Evolutionary conservation across 2,888 invertebrate genomes (phyloP).

Genomic region (Morinoia aosen): DNA sequence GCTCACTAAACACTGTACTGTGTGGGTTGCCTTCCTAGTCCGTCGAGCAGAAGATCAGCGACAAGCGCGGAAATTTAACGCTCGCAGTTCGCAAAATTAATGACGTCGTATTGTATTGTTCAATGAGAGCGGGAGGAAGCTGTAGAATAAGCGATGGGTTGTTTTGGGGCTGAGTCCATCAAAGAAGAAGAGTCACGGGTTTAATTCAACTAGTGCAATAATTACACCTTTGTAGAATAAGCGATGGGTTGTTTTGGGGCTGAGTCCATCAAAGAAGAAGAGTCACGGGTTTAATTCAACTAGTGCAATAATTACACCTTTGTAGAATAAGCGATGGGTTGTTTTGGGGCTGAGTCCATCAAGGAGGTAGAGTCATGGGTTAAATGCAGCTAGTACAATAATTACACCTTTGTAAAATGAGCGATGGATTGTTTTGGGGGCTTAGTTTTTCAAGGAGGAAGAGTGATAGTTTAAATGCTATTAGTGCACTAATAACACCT

Average conservation of each 20-base stretch:
- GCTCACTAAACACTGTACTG: background rate
- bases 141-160: background rate
- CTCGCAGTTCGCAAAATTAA: background rate
- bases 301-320: too few species aligned
- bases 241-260: background rate
- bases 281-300: background rate
- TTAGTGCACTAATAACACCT: too few species aligned
- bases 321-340: background rate
- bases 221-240: background rate
- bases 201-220: background rate
- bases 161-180: background rate
- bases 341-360: background rate
- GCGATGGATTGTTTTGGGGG: background rate
- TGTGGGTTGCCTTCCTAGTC: background rate
- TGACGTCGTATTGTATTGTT: background rate
- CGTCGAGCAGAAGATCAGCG: background rate
- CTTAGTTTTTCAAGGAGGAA: background rate
- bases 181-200: background rate
- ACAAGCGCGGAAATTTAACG: background rate
- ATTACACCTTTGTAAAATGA: background rate
- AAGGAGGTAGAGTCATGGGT: background rate
- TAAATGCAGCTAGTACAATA: background rate
- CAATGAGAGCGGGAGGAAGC: background rate
- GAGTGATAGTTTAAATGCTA: background rate
- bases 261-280: background rate